Evolutionary conservation across 1,140 invertebrate genomes (phyloP).

Genomic region (Adoxophyes honmai): DNA sequence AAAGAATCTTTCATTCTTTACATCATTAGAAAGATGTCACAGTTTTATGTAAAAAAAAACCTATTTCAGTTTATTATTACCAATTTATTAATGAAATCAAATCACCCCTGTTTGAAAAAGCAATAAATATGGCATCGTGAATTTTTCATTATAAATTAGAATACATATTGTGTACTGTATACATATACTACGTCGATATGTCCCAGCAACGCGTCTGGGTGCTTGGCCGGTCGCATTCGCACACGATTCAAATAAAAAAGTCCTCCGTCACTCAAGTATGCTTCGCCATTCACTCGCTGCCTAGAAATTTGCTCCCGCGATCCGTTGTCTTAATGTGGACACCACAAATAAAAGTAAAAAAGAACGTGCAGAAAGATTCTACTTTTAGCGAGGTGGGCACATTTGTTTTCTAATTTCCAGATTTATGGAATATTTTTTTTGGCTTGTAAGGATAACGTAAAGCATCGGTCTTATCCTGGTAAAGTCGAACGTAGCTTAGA

Average conservation of each 20-base stretch:
- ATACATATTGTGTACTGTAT: not conserved
- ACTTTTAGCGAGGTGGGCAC: slow-evolving; percentile 4
- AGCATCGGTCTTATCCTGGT: slow-evolving; percentile 39
- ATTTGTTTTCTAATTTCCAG: slow-evolving; percentile 16
- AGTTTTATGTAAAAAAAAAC: not conserved
- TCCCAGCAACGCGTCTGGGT: slow-evolving; percentile 30
- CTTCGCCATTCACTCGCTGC: slow-evolving; percentile 67
- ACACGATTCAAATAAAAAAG: slow-evolving; percentile 77
- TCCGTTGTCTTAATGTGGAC: slow-evolving; percentile 41
- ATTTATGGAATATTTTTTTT: not conserved
- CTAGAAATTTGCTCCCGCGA: slow-evolving; percentile 60
- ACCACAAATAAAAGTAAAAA: slow-evolving; percentile 18
- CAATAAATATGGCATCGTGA: no score
- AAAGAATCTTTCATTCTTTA: no score
- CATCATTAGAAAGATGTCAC: no score
- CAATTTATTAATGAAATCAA: no score
- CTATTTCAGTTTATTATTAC: no score
- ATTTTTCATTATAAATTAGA: no score
- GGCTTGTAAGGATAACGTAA: not conserved
- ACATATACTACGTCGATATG: slow-evolving; percentile 8
- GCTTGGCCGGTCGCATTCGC: slow-evolving; percentile 58
- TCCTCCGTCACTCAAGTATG: slow-evolving; percentile 75
- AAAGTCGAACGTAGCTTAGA: slow-evolving; percentile 31
- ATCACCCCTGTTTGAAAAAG: no score
- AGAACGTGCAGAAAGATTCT: slow-evolving; percentile 15